phyloP scores from a whole-genome alignment of 2,113 vertebrate genomes.

The Gallinago undulata region DNA sequence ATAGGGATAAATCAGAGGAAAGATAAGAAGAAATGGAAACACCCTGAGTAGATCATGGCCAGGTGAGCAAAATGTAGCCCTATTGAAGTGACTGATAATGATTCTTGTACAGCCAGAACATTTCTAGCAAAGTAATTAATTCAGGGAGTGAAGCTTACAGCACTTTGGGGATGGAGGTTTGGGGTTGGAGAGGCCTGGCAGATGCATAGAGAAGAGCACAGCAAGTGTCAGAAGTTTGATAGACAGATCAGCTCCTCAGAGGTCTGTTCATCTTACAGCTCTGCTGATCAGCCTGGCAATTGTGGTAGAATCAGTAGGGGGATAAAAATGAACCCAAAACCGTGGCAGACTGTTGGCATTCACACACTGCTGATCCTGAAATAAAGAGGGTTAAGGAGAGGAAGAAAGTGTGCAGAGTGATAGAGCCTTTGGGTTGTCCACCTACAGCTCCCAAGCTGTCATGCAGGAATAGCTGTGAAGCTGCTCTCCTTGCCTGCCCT shows the following conservation, averaged over 20 bases:
- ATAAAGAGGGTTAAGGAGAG: slow-evolving; percentile 31
- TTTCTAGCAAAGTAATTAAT: not conserved
- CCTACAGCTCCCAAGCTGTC: not conserved
- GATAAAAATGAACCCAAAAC: slow-evolving; percentile 19
- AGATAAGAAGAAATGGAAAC: not conserved
- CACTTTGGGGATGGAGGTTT: not conserved
- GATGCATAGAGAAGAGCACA: not conserved
- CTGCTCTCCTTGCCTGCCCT: not conserved
- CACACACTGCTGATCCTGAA: not conserved
- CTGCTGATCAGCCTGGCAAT: not conserved
- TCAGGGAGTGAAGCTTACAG: not conserved
- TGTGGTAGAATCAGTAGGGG: not conserved
- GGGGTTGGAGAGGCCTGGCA: not conserved
- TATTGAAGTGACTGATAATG: not conserved
- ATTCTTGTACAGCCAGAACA: not conserved
- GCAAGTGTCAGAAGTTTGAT: not conserved
- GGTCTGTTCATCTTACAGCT: not conserved
- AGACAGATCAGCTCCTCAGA: slow-evolving; percentile 23
- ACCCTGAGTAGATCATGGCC: not conserved
- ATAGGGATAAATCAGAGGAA: not conserved
- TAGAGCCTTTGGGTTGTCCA: not conserved
- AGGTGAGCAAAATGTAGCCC: not conserved
- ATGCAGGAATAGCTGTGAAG: not conserved
- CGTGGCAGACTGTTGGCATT: slow-evolving; percentile 31
- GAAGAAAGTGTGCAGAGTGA: not conserved